A percentile compares a stretch with the other conserved stretches of the same genome.
Conservation (phyloP, 2,888 invertebrate species). For the Lepidochrysops patricia region DNA sequence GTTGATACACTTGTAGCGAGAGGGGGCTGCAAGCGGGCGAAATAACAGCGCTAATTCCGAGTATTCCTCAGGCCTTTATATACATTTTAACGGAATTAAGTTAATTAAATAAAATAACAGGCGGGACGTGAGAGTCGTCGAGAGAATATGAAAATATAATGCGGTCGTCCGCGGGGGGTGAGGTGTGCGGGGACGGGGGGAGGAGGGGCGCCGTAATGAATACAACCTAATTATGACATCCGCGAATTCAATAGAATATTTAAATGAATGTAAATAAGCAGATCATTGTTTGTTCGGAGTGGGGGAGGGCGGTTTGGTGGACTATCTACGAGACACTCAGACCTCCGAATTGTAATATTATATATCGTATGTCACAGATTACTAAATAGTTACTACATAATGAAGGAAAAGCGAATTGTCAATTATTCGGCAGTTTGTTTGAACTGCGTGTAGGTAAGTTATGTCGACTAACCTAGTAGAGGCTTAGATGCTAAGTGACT, state of each 20-base stretch:
- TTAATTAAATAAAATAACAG: constrained; percentile 2
- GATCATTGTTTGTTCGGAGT: background rate
- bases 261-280: constrained; percentile 7
- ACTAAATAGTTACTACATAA: too few relatives aligned
- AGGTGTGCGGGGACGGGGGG: background rate
- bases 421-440: too few relatives aligned
- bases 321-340: too few relatives aligned
- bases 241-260: background rate
- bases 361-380: too few relatives aligned
- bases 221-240: constrained; percentile 6
- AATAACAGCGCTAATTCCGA: background rate
- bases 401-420: too few relatives aligned
- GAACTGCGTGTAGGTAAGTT: too few relatives aligned
- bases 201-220: background rate
- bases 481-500: too few relatives aligned
- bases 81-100: background rate
- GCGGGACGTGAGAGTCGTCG: background rate
- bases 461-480: too few relatives aligned
- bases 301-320: background rate
- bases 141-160: constrained; percentile 1
- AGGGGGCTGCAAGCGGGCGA: background rate
- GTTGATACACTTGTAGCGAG: background rate
- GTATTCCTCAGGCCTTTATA: background rate
- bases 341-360: too few relatives aligned
- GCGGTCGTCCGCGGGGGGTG: background rate